These are phyloP conservation scores for Gryon sp. DNA, from an alignment of 1,140 invertebrate genomes.

Conservation along the genomic window DNA sequence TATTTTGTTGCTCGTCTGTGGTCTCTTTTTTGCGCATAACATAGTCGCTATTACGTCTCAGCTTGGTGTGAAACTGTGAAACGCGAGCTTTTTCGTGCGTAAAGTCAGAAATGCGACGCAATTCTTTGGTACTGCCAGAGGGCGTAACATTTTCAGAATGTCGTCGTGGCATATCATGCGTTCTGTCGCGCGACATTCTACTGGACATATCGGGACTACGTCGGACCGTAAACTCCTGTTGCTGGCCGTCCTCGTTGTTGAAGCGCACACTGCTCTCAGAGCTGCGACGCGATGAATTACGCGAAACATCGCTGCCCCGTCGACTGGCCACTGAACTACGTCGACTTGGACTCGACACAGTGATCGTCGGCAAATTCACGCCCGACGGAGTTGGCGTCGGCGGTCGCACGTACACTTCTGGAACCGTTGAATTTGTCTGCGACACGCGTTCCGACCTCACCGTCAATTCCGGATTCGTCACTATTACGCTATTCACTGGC, in stretches of 20 bases:
- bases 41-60: conserved; percentile 75
- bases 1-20: conserved; percentile 64
- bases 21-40: conserved; percentile 70
- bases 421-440: conserved; percentile 68
- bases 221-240: conserved; percentile 31
- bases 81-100: conserved; percentile 73
- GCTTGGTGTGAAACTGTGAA: conserved; percentile 74
- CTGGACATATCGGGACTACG: conserved; percentile 10
- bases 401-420: conserved; percentile 75
- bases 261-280: conserved; percentile 74
- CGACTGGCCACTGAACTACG: conserved; percentile 73
- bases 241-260: conserved; percentile 63
- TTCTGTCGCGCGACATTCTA: conserved; percentile 39
- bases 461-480: conserved; percentile 20
- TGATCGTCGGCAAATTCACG: conserved; percentile 73
- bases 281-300: conserved; percentile 67
- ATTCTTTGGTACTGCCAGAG: conserved; percentile 66
- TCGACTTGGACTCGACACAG: conserved; percentile 73
- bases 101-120: conserved; percentile 74
- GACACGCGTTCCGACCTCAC: not conserved
- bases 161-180: conserved; percentile 63
- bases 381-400: conserved; percentile 75
- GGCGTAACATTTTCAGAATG: conserved; percentile 71
- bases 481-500: not conserved
- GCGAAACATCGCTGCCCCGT: conserved; percentile 70